A percentile compares a stretch with the other conserved stretches of the same genome.
Evolutionary conservation across 2,797 vertebrate genomes (phyloP).

Genomic region (Orestias chungarensis): DNA sequence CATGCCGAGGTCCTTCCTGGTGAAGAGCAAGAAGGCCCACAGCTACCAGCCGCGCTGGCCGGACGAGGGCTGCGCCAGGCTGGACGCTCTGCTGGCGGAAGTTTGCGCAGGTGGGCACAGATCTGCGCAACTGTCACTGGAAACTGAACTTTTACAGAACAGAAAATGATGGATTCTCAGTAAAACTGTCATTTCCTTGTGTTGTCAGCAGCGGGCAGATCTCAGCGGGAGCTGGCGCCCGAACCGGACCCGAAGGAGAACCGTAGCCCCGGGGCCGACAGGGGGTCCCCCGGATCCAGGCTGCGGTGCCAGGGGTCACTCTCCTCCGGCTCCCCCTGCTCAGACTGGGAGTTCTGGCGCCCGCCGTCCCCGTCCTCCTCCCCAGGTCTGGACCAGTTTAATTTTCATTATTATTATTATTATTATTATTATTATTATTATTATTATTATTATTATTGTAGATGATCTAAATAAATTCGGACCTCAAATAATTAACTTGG

Average conservation of each 20-base stretch:
- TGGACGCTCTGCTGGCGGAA: constrained; percentile 82
- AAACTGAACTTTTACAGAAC: fast-evolving
- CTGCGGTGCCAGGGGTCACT: constrained; percentile 59
- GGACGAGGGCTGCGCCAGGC: constrained; percentile 82
- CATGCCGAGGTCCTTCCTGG: constrained; percentile 97
- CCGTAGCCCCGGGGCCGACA: constrained; percentile 35
- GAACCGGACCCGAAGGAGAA: constrained; percentile 48
- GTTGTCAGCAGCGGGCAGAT: constrained; percentile 74
- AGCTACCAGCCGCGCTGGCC: constrained; percentile 91
- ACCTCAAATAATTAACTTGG: too few species aligned
- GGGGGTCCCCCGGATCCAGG: constrained; percentile 79
- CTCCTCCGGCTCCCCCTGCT: constrained; percentile 84
- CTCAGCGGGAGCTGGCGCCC: constrained; percentile 48
- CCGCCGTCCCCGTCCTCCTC: constrained; percentile 97
- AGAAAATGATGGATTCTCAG: not conserved
- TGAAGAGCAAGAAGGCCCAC: constrained; percentile 98
- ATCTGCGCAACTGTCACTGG: constrained; percentile 56
- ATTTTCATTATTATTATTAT: not conserved
- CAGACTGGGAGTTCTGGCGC: constrained; percentile 93
- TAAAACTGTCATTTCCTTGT: not conserved
- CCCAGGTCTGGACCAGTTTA: constrained; percentile 78
- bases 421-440: not conserved
- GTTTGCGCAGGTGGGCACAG: constrained; percentile 87
- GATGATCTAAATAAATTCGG: not conserved
- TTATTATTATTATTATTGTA: not conserved